Percentiles rank a stretch among this genome's conserved stretches.
These are phyloP conservation scores for Cervus canadensis DNA, from an alignment of 2,113 vertebrate genomes.

Conservation along the genomic window DNA sequence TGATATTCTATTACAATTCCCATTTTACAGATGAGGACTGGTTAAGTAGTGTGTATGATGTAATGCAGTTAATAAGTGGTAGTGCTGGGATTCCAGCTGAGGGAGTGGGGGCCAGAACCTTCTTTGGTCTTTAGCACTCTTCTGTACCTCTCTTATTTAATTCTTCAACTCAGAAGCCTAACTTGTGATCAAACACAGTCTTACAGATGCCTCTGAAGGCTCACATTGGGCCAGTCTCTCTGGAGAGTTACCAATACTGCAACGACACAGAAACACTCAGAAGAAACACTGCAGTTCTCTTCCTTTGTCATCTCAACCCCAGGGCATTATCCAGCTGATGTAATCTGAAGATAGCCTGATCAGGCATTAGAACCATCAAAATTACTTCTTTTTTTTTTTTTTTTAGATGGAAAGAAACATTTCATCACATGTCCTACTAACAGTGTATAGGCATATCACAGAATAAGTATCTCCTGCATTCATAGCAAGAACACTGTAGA, in stretches of 20 bases:
- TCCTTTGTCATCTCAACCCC: background rate
- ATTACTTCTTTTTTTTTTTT: background rate
- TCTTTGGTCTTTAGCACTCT: rapidly evolving
- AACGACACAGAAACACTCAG: too few species aligned
- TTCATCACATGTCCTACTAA: background rate
- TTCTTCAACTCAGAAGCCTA: background rate
- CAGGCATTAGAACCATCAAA: background rate
- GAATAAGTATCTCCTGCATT: background rate
- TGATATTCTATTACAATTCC: background rate
- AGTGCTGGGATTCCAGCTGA: background rate
- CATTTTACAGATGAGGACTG: background rate
- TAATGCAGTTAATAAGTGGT: background rate
- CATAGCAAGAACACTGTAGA: background rate
- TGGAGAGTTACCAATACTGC: background rate
- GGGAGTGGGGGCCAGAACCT: background rate
- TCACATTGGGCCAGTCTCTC: background rate
- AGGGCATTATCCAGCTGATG: background rate
- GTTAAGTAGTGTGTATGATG: background rate
- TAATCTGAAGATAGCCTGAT: background rate
- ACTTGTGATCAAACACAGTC: background rate
- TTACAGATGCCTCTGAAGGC: background rate
- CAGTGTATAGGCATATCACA: background rate
- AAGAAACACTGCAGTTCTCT: background rate
- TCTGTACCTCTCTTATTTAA: background rate
- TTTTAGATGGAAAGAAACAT: background rate